Base-by-base conservation (phyloP, 2,113 vertebrate species). In the Aepyceros melampus region DNA sequence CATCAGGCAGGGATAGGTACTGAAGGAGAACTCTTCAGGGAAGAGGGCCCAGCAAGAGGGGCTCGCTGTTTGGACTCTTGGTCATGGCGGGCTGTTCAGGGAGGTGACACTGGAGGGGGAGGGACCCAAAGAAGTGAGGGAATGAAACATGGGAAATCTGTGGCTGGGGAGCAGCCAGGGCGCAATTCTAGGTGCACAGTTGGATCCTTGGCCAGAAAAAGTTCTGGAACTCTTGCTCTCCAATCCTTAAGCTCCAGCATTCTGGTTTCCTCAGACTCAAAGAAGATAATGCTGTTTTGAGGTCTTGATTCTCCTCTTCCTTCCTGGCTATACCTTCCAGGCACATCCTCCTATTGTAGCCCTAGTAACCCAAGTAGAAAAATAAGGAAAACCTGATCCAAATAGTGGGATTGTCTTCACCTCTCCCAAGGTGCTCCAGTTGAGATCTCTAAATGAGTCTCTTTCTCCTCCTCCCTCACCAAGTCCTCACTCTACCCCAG, bases 1-100 rank as follows among this genome's bases (percentile, higher is more conserved):
- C 13, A 2, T n/a, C n/a, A 3, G 47, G 31, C 16, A 17, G 29
- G 15, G 7, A 11, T 14, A 11, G 10, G 4, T 31, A 4, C 25
- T 2, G n/a, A 53, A 36, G 64, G 33, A 71, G 82, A 56, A 12
- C 58, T 36, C 7, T 11, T 7, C 31, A 14, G 40, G 81, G 16
- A 51, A 31, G 6, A 60, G 31, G 21, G 29, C 17, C 21, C 15
- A 4, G 12, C 3, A 1, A 62, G 27, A 7, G 2, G 33, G 15
- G 31, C 43, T 6, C 25, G 0, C 23, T 55, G 3, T 45, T 64
- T 17, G 17, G 51, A 58, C 21, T 40, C 13, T 53, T 6, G 47
- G 31, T 16, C n/a, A 6, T 14, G 49, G 25, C 19, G 43, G 74
- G 31, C 10, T 31, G 29, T 23, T 43, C 1, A 43, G 21, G 31